Evolutionary conservation across 2,113 vertebrate species (phyloP), one percentile per base, ranked within the genome.

Genomic region (Grammomys dolichurus): DNA sequence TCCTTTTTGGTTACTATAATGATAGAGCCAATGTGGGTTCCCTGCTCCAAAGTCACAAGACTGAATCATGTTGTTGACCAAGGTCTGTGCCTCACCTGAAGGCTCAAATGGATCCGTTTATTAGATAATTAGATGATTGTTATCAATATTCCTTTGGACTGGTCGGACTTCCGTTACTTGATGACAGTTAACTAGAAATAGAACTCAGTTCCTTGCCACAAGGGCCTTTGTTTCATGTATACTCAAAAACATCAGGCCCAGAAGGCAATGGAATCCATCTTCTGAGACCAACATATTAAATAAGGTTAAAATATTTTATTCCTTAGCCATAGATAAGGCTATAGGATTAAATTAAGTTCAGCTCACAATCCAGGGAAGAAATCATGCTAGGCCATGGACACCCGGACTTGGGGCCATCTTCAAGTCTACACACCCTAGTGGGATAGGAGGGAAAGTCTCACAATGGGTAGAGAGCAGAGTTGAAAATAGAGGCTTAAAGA

Each of bases 291-390:
- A 67, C 70, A 93, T 60, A 24, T 14, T 58, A 58, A 58, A 58
- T 82, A 82, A 58, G 54, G 78, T 94, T 76, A 88, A 33, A 63
- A 46, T 75, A n/a, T 60, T 89, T 72, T 85, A 48, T 56, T 81
- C 80, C 24, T 92, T 94, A 28, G 58, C 76, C 33, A 73, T 81
- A 87, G 20, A 92, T 46, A 5, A 95, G 28, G 48, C 26, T 75
- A 93, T 20, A 84, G 58, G 86, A 89, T 89, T 72, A 89, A 96
- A 70, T 84, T 75, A 63, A 46, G 14, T 87, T 84, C 22, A 90
- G 8, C 60, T 73, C 43, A 94, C 26, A 65, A 5, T 54, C 19
- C 67, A 82, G 31, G 48, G n/a, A 96, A 36, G 80, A 9, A 95
- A 87, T 93, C 60, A 51, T 63, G 1, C 28, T 63, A 81, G 22